These are phyloP conservation scores for Lepidotrigona ventralis DNA, from an alignment of 1,140 invertebrate species.

Conservation along the genomic window DNA sequence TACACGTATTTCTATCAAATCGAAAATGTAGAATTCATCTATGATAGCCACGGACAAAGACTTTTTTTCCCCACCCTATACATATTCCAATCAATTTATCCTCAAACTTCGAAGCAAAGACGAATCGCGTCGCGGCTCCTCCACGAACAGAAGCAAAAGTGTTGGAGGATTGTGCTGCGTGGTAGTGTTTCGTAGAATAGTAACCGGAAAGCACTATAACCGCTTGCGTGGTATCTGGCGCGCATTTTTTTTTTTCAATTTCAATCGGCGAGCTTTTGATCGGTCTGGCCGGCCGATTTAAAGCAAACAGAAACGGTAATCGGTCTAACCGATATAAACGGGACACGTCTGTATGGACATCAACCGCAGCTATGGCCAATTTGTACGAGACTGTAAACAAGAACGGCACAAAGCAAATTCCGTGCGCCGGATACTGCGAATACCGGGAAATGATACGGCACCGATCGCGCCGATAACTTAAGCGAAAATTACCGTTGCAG, in stretches of 20 bases:
- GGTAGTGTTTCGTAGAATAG: neutral
- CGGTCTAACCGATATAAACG: conserved; percentile 15
- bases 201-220: neutral
- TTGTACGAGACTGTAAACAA: conserved; percentile 27
- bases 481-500: neutral
- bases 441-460: conserved; percentile 9
- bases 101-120: neutral
- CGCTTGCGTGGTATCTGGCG: too few relatives aligned
- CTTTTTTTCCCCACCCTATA: too few relatives aligned
- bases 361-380: conserved; percentile 19
- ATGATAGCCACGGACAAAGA: too few relatives aligned
- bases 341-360: neutral
- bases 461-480: neutral
- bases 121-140: neutral
- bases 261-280: neutral
- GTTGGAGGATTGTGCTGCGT: neutral
- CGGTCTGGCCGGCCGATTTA: neutral
- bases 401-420: conserved; percentile 32
- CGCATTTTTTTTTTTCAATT: neutral
- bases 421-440: neutral
- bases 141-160: neutral
- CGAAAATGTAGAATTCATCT: too few relatives aligned
- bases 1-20: too few relatives aligned
- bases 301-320: conserved; percentile 18
- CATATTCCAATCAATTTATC: neutral